These are phyloP conservation scores for Macrosoma leucophasiata DNA, from an alignment of 2,888 invertebrate species.

Conservation along the genomic window DNA sequence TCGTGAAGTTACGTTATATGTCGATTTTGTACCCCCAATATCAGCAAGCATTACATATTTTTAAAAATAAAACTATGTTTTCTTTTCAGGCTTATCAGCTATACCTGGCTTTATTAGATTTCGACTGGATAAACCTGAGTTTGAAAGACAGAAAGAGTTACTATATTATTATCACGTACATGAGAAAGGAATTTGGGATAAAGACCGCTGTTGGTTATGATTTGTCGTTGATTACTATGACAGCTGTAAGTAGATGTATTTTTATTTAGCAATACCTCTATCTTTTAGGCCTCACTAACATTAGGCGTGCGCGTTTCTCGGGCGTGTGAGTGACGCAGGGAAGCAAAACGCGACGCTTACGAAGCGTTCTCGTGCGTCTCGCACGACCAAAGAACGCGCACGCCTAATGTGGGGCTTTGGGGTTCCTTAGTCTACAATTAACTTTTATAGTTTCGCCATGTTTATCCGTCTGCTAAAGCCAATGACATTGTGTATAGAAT, in stretches of 20 bases:
- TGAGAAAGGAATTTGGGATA: slow-evolving; percentile 42
- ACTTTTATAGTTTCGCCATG: no score
- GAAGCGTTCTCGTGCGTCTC: no score
- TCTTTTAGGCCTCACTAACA: neutral
- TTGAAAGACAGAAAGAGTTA: slow-evolving; percentile 41
- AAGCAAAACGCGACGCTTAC: no score
- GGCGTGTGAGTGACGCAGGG: no score
- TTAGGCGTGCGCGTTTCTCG: no score
- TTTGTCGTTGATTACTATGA: slow-evolving; percentile 50
- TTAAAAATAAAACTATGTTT: neutral
- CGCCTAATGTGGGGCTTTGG: no score
- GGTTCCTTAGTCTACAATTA: no score
- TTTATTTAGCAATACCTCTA: no score
- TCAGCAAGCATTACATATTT: neutral
- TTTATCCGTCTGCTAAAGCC: no score
- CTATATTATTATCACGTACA: slow-evolving; percentile 38
- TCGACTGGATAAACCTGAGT: slow-evolving; percentile 45
- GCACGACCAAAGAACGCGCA: no score
- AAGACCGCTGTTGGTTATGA: slow-evolving; percentile 44
- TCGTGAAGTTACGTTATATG: no score
- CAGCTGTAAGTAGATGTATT: slow-evolving; percentile 45
- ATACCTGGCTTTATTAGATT: slow-evolving; percentile 38
- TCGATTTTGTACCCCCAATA: slow-evolving; percentile 1
- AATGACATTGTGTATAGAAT: no score
- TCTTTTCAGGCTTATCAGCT: slow-evolving; percentile 34